These are phyloP conservation scores for Cyaniris semiargus DNA, from an alignment of 2,888 invertebrate genomes.

Conservation along the genomic window DNA sequence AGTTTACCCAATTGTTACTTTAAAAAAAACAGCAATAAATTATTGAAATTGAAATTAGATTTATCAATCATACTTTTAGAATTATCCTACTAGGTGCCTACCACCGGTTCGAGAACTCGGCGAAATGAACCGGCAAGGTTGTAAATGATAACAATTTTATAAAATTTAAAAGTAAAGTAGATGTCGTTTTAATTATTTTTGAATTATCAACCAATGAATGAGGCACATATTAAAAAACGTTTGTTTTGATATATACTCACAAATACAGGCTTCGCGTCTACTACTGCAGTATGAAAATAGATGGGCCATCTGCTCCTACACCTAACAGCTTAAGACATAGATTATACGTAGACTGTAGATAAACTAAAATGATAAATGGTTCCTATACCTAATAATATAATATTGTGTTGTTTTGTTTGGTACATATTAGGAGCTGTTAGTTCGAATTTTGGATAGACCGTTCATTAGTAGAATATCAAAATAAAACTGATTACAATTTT, in stretches of 20 bases:
- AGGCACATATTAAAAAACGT: background rate
- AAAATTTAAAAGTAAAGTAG: no score
- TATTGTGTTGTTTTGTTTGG: background rate
- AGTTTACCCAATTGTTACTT: no score
- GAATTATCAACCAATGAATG: no score
- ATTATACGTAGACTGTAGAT: background rate
- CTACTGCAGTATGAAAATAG: constrained; percentile 1
- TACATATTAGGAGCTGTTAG: background rate
- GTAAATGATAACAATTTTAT: no score
- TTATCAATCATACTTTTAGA: no score
- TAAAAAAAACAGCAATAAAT: no score
- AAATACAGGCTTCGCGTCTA: background rate
- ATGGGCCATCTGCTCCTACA: background rate
- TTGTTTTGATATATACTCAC: background rate
- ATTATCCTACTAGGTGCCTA: no score
- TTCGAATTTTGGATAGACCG: background rate
- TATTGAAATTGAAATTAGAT: no score
- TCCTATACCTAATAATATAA: background rate
- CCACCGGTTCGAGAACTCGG: no score
- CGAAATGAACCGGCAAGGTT: no score
- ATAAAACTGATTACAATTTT: no score
- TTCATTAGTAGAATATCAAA: background rate
- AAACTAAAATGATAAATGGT: background rate
- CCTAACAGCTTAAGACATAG: background rate
- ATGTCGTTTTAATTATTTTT: no score